phyloP scores from a whole-genome alignment of 2,113 vertebrate species.

The Galeopterus variegatus region DNA sequence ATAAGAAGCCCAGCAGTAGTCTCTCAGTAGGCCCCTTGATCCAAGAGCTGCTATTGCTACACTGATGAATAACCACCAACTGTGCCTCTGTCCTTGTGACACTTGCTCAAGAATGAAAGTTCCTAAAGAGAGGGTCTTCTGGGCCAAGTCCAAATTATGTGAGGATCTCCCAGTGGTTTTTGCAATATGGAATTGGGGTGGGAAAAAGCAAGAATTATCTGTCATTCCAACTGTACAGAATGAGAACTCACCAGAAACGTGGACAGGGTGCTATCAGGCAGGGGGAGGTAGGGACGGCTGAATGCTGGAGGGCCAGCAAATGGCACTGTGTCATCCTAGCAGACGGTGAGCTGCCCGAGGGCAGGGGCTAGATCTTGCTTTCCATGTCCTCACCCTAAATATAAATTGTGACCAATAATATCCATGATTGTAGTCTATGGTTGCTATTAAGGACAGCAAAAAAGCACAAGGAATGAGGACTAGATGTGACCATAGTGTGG shows the following conservation, averaged over 20 bases:
- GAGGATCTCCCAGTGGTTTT: background rate
- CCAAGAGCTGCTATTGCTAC: no score
- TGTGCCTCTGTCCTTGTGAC: no score
- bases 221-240: background rate
- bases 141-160: no score
- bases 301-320: background rate
- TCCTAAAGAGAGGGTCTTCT: no score
- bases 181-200: rapidly evolving
- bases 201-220: background rate
- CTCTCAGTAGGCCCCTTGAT: no score
- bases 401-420: background rate
- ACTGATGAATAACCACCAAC: no score
- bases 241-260: background rate
- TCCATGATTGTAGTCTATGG: background rate
- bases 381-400: background rate
- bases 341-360: background rate
- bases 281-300: background rate
- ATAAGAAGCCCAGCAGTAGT: no score
- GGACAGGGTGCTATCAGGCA: background rate
- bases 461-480: no score
- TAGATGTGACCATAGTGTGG: background rate
- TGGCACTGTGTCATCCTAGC: background rate
- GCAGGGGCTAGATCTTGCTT: background rate
- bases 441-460: background rate
- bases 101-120: no score